phyloP scores from a whole-genome alignment of 2,797 vertebrate species.

The Poeciliopsis gracilis region DNA sequence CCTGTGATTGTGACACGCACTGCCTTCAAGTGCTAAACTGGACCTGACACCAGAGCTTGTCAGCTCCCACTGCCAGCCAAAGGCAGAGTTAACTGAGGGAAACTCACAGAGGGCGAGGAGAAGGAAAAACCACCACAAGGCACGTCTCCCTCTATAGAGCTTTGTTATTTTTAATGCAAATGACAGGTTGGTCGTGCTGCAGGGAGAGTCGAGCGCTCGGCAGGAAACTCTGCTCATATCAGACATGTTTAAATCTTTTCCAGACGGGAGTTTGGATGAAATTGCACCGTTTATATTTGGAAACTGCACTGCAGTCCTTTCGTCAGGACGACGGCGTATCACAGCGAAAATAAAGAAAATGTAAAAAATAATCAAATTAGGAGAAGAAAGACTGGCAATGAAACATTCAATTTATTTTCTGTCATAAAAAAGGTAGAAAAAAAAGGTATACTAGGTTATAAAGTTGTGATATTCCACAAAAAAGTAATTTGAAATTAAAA shows the following conservation, averaged over 20 bases:
- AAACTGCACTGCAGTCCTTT: background rate
- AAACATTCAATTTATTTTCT: too few relatives aligned
- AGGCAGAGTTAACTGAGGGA: conserved; percentile 59
- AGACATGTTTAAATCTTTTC: conserved; percentile 16
- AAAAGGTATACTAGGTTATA: too few relatives aligned
- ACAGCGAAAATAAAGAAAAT: too few relatives aligned
- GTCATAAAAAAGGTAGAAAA: too few relatives aligned
- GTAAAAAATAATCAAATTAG: too few relatives aligned
- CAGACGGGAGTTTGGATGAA: background rate
- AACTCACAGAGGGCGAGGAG: conserved; percentile 44
- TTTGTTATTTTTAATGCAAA: conserved; percentile 71
- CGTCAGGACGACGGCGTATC: background rate
- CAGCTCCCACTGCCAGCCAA: conserved; percentile 48
- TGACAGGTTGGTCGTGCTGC: conserved; percentile 48
- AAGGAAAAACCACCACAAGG: conserved; percentile 44
- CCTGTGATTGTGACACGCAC: conserved; percentile 71
- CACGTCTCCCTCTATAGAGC: conserved; percentile 33
- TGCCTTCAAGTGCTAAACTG: conserved; percentile 73
- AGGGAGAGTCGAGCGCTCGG: conserved; percentile 12
- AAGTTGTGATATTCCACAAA: too few relatives aligned
- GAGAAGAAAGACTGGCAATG: too few relatives aligned
- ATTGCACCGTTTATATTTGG: background rate
- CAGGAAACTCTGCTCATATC: conserved; percentile 21
- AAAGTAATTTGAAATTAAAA: too few relatives aligned
- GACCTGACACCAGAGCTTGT: conserved; percentile 60